A percentile compares a stretch with the other conserved stretches of the same genome.
These are phyloP conservation scores for Xenotilapia caudafasciata DNA, from an alignment of 2,113 vertebrate species.

Conservation along the genomic window DNA sequence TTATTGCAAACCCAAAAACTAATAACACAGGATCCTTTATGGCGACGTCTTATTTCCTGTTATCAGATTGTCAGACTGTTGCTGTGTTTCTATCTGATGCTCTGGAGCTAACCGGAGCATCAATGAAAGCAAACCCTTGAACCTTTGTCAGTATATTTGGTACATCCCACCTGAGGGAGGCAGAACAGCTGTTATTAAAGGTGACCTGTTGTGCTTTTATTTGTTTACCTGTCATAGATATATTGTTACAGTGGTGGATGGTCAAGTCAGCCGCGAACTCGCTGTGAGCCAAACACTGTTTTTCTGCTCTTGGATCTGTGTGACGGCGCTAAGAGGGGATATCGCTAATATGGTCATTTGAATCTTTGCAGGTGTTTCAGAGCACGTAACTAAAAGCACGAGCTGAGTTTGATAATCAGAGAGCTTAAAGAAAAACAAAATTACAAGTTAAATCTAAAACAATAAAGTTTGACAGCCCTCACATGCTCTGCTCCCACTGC, in stretches of 20 bases:
- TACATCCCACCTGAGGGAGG: background rate
- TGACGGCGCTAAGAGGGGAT: accelerated
- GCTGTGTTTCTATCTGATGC: background rate
- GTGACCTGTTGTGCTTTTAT: accelerated
- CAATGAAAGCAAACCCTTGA: background rate
- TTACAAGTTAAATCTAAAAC: background rate
- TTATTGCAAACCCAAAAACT: background rate
- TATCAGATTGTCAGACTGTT: background rate
- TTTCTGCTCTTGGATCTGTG: background rate
- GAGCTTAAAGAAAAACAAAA: background rate
- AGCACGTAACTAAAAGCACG: accelerated
- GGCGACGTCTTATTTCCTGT: background rate
- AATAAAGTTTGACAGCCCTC: background rate
- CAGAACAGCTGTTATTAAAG: background rate
- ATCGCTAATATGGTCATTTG: background rate
- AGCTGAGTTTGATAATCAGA: accelerated
- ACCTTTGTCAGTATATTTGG: background rate
- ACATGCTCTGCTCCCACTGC: background rate
- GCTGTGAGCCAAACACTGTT: accelerated
- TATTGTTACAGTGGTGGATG: background rate
- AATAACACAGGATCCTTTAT: background rate
- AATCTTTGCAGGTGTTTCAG: background rate
- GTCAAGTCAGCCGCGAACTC: accelerated
- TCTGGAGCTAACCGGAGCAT: background rate
- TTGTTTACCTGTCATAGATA: background rate